phyloP scores from a whole-genome alignment of 2,113 vertebrate species.

The Bubo bubo region DNA sequence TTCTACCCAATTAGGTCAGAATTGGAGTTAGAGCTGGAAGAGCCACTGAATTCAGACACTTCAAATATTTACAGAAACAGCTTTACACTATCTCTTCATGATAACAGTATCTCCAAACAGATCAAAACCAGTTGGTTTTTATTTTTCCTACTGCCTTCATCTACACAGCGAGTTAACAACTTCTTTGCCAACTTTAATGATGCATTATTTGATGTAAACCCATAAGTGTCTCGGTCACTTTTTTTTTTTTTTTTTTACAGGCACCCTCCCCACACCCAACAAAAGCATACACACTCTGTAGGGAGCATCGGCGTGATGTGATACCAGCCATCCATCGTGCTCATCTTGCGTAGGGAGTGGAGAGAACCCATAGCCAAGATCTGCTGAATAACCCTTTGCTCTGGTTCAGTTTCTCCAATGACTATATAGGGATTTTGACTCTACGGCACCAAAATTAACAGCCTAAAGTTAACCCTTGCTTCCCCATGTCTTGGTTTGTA shows the following conservation, averaged over 20 bases:
- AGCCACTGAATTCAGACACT: not conserved
- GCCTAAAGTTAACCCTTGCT: not conserved
- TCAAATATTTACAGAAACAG: not conserved
- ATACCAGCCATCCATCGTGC: not conserved
- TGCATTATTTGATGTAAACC: not conserved
- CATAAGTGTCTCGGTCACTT: not conserved
- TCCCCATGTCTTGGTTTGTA: not conserved
- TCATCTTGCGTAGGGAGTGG: fast-evolving
- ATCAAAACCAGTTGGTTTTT: not conserved
- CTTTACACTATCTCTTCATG: fast-evolving
- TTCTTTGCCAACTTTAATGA: fast-evolving
- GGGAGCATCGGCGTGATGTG: too few species aligned
- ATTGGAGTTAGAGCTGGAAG: not conserved
- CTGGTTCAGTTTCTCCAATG: not conserved
- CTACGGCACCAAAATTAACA: not conserved
- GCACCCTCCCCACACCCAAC: too few species aligned
- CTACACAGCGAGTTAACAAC: not conserved
- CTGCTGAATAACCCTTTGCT: not conserved
- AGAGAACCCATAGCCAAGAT: too few species aligned
- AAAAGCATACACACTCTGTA: not conserved
- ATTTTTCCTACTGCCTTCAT: not conserved
- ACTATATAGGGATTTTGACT: not conserved
- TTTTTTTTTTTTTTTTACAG: not conserved
- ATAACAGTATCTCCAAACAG: not conserved
- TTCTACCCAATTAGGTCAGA: not conserved